phyloP scores from a whole-genome alignment of 2,888 invertebrate species.

The Hipparchia sbordonii region DNA sequence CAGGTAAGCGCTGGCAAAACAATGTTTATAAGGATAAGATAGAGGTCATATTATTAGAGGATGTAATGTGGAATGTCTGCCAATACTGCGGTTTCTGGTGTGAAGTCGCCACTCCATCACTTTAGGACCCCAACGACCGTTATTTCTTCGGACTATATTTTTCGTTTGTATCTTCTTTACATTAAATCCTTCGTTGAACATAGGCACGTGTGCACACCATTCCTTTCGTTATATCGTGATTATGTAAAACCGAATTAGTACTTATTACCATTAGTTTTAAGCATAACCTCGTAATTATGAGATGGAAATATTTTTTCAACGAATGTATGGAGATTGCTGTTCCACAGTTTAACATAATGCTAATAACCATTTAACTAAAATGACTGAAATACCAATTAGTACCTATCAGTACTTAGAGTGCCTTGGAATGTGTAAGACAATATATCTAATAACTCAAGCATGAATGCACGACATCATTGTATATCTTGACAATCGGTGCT shows the following conservation, averaged over 20 bases:
- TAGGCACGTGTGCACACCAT: too few relatives aligned
- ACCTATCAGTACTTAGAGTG: background rate
- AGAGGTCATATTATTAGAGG: background rate
- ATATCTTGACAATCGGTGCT: background rate
- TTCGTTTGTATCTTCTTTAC: background rate
- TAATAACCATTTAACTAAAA: background rate
- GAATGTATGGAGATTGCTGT: background rate
- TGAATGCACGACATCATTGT: slow-evolving; percentile 18
- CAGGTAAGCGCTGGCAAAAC: slow-evolving; percentile 55
- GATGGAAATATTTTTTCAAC: background rate
- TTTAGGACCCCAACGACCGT: too few relatives aligned
- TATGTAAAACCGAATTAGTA: background rate
- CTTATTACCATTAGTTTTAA: background rate
- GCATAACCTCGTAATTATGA: background rate
- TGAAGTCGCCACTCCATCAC: too few relatives aligned
- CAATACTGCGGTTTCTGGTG: too few relatives aligned
- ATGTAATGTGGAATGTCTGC: background rate
- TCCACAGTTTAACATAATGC: background rate
- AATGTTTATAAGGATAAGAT: background rate
- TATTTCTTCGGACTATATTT: background rate
- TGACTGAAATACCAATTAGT: background rate
- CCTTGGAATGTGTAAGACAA: slow-evolving; percentile 9
- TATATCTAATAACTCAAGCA: slow-evolving; percentile 10
- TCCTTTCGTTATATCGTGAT: too few relatives aligned
- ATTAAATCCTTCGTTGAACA: too few relatives aligned